Evolutionary conservation across 1,140 invertebrate species (phyloP).

Genomic region (Drosophila nigrodunni): DNA sequence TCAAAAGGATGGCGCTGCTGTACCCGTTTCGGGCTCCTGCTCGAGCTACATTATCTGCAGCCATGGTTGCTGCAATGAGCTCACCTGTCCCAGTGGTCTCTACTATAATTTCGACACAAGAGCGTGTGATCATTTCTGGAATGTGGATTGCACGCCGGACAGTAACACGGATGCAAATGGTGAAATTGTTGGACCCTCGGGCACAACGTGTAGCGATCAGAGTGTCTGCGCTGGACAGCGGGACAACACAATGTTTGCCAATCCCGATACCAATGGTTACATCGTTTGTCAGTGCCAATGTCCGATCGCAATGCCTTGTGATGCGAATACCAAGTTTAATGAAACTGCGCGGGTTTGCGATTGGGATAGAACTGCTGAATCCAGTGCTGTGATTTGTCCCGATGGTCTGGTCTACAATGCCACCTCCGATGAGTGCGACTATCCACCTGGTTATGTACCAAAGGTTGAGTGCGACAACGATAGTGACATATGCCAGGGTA

Average conservation of each 20-base stretch:
- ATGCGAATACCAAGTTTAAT: constrained; percentile 48
- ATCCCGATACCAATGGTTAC: constrained; percentile 53
- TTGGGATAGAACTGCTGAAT: constrained; percentile 4
- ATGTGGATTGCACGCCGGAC: constrained; percentile 44
- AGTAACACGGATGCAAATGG: constrained; percentile 12
- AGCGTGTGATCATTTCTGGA: constrained; percentile 36
- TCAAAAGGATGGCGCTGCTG: constrained; percentile 1
- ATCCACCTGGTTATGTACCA: constrained; percentile 54
- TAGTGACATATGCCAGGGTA: constrained; percentile 41
- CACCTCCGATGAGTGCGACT: constrained; percentile 60
- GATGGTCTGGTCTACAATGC: constrained; percentile 58
- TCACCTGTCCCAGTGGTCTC: constrained; percentile 52
- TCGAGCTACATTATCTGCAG: constrained; percentile 54
- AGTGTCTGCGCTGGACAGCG: constrained; percentile 23
- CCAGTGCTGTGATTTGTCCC: constrained; percentile 25
- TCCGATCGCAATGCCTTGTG: constrained; percentile 60
- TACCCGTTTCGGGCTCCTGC: constrained; percentile 46
- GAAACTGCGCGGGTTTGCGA: constrained; percentile 42
- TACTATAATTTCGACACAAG: constrained; percentile 31
- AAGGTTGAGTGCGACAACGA: constrained; percentile 45
- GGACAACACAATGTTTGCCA: constrained; percentile 44
- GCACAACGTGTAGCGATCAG: constrained; percentile 46
- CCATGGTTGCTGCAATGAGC: constrained; percentile 47
- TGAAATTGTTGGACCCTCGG: constrained; percentile 59
- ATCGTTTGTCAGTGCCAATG: constrained; percentile 70